Percentiles rank a stretch among this genome's conserved stretches.
Evolutionary conservation across 2,797 vertebrate genomes (phyloP).

Genomic region (Halcyon smyrnensis): DNA sequence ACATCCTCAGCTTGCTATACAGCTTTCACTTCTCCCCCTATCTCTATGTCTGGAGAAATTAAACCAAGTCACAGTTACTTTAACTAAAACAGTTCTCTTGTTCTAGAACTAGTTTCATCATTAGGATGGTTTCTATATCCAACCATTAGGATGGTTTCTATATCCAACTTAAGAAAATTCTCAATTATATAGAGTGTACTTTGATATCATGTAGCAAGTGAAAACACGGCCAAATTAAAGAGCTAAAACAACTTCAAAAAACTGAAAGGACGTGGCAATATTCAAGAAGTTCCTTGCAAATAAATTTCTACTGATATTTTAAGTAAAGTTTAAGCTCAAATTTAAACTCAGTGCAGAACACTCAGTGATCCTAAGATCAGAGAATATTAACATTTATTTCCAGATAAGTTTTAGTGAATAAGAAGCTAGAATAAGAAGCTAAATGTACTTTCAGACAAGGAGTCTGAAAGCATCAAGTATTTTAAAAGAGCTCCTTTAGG

Average conservation of each 20-base stretch:
- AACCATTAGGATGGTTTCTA: neutral
- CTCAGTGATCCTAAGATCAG: neutral
- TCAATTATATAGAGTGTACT: neutral
- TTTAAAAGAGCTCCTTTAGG: neutral
- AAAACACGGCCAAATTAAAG: neutral
- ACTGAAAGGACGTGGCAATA: neutral
- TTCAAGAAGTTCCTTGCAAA: neutral
- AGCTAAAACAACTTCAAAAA: neutral
- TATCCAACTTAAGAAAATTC: neutral
- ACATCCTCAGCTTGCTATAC: neutral
- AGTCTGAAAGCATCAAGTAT: neutral
- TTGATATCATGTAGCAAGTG: neutral
- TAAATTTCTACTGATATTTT: neutral
- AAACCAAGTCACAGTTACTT: neutral
- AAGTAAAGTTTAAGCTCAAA: neutral
- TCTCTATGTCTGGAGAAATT: neutral
- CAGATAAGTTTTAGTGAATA: neutral
- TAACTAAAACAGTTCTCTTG: neutral
- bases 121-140: neutral
- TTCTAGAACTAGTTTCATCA: neutral
- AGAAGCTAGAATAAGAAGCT: neutral
- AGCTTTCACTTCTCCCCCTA: neutral
- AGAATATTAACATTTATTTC: neutral
- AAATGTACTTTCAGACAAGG: neutral
- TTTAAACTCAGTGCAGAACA: neutral